These are phyloP conservation scores for Dryomyza anilis DNA, from an alignment of 2,888 invertebrate genomes.

Conservation along the genomic window DNA sequence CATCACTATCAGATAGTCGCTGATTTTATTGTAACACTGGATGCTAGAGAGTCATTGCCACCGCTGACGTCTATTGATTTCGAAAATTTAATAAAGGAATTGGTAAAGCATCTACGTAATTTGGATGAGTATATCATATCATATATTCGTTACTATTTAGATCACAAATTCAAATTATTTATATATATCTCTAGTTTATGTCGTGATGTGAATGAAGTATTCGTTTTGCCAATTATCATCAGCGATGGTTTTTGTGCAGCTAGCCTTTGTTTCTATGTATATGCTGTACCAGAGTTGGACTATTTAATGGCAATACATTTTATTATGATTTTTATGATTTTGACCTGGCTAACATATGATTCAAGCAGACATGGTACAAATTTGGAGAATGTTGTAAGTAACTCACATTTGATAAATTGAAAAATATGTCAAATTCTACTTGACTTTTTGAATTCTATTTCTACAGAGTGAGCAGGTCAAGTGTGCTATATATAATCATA, in stretches of 20 bases:
- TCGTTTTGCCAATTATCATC: not conserved
- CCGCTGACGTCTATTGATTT: not conserved
- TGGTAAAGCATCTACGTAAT: not conserved
- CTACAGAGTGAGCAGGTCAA: not conserved
- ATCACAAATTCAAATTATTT: too few relatives aligned
- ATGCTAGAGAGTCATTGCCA: not conserved
- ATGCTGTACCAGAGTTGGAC: not conserved
- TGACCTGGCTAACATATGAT: not conserved
- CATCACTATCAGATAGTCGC: not conserved
- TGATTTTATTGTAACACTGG: not conserved
- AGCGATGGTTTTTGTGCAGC: not conserved
- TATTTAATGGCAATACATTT: not conserved
- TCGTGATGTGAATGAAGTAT: not conserved
- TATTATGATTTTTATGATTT: not conserved
- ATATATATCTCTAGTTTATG: not conserved
- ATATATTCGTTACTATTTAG: too few relatives aligned
- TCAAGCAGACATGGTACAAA: not conserved
- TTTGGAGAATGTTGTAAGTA: not conserved
- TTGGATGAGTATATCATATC: not conserved
- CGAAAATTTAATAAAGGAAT: not conserved
- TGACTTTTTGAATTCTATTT: not conserved
- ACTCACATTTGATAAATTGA: too few relatives aligned
- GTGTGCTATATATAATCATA: not conserved
- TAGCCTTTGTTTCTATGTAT: not conserved
- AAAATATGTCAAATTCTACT: too few relatives aligned